Percentiles rank a stretch among this genome's conserved stretches.
These are phyloP conservation scores for Caracal caracal DNA, from an alignment of 2,113 vertebrate species.

Conservation along the genomic window DNA sequence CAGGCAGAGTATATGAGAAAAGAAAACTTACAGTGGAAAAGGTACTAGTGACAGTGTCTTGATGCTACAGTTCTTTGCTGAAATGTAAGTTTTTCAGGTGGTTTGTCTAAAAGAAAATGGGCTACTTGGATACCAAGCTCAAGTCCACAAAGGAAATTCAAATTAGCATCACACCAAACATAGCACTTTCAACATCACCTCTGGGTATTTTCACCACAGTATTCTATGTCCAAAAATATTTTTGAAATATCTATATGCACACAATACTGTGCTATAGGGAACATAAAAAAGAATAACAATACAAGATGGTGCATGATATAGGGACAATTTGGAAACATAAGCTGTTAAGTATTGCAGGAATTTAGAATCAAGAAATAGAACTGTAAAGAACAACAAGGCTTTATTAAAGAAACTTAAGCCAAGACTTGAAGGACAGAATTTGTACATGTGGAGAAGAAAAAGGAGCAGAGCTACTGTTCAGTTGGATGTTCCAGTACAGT, in stretches of 20 bases:
- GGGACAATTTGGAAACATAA: not conserved
- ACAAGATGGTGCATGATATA: not conserved
- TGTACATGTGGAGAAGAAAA: not conserved
- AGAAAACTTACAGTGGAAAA: slow-evolving; percentile 12
- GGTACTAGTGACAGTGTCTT: not conserved
- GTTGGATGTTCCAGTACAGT: not conserved
- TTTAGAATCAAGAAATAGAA: slow-evolving; percentile 39
- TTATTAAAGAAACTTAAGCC: not conserved
- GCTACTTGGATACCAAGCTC: not conserved
- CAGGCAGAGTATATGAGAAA: not conserved
- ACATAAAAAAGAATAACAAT: not conserved
- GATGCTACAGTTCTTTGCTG: not conserved
- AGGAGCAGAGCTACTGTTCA: not conserved
- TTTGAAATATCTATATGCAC: not conserved
- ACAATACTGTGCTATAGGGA: not conserved
- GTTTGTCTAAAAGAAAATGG: slow-evolving; percentile 40
- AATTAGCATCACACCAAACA: not conserved
- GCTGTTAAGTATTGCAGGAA: not conserved
- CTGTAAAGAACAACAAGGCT: not conserved
- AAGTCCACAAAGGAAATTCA: slow-evolving; percentile 46
- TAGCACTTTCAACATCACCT: slow-evolving; percentile 35
- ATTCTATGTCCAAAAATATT: slow-evolving; percentile 32
- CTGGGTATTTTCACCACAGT: slow-evolving; percentile 20
- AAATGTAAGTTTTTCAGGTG: slow-evolving; percentile 12
- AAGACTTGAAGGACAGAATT: not conserved